Evolutionary conservation across 2,113 vertebrate species (phyloP), one percentile per base, ranked within the genome.

Genomic region (Antidorcas marsupialis): DNA sequence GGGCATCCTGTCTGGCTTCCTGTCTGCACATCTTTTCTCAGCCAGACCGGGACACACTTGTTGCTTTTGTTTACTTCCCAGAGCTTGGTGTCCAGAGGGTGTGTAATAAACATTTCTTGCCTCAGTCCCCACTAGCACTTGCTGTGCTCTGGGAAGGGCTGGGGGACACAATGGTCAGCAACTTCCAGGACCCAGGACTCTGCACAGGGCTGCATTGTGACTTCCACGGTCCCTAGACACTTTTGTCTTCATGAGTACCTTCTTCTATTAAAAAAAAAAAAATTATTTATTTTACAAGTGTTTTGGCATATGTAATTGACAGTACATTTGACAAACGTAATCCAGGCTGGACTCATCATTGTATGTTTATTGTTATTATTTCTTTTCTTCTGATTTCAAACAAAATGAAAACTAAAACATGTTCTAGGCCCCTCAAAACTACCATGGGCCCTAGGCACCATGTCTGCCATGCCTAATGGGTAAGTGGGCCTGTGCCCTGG

Each of bases 341-440:
- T 19, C 45, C 39, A 90, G 45, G 55, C 15, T 93, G 47, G 57
- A 87, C 52, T 83, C 25, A 5, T 52, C 47, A 33, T 7, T 47
- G 74, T 19, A 3, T 36, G 57, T 67, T 92, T 15, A 33, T 89
- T 23, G 11, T 47, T 21, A 21, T 28, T 21, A 27, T 25, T 81
- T 94, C 62, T 57, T 87, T 97, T 27, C 30, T 92, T 89, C 47
- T 82, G 36, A 64, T 81, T 89, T 91, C 89, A 93, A 53, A 94
- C 27, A 92, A 67, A 94, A 90, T 81, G 85, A 45, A 94, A 91
- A 74, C 67, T 27, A 50, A 92, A 82, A 64, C 4, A 93, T 53
- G 78, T 79, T 39, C 19, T 60, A 53, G 27, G 7, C 16, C 28
- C 7, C 45, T 52, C 88, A 27, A 74, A 91, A 21, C 82, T 55